Percentiles rank a stretch among this genome's conserved stretches.
Conservation (phyloP, 2,113 vertebrate genomes). For the Gopherus flavomarginatus region DNA sequence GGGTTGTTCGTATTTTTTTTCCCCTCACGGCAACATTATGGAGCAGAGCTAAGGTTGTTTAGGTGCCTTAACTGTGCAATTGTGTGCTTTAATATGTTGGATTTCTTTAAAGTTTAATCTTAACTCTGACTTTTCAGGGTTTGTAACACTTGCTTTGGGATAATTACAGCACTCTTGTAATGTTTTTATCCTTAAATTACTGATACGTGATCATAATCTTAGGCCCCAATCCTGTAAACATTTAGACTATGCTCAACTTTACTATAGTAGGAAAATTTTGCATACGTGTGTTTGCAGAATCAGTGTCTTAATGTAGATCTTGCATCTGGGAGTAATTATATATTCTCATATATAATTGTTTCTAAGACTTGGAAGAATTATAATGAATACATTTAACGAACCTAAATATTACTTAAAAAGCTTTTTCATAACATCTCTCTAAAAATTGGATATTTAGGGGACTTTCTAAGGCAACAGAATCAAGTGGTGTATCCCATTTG, state of each 20-base stretch:
- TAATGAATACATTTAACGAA: background rate
- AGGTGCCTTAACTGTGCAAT: background rate
- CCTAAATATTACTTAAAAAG: background rate
- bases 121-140: background rate
- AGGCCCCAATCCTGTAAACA: background rate
- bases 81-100: background rate
- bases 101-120: background rate
- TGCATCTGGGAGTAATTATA: background rate
- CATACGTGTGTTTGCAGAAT: background rate
- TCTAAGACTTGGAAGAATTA: background rate
- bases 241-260: background rate
- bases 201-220: background rate
- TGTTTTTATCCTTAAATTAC: background rate
- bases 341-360: background rate
- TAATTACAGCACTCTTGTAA: background rate
- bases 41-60: background rate
- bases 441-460: background rate
- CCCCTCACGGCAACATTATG: background rate
- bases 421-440: background rate
- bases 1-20: background rate
- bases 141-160: background rate
- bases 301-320: too few species aligned
- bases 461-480: background rate
- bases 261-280: background rate
- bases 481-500: background rate